These are phyloP conservation scores for Gambusia affinis DNA, from an alignment of 2,113 vertebrate genomes.

Conservation along the genomic window DNA sequence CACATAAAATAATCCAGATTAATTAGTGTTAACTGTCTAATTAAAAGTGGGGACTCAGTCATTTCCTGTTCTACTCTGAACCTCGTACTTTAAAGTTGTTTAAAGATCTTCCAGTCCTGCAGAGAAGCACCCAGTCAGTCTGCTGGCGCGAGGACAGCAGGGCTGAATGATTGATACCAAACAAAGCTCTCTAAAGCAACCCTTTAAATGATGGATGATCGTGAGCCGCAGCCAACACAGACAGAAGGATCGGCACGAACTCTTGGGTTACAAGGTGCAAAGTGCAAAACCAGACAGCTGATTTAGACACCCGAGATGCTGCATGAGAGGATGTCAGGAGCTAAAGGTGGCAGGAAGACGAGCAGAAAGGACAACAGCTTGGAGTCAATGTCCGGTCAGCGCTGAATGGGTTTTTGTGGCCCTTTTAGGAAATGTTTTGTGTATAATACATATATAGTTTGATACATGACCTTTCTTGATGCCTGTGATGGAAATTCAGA, in stretches of 20 bases:
- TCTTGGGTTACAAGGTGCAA: conserved; percentile 59
- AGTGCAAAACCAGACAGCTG: conserved; percentile 48
- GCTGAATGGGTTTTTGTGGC: not conserved
- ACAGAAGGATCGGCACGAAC: not conserved
- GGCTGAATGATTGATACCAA: conserved; percentile 60
- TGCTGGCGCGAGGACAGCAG: conserved; percentile 20
- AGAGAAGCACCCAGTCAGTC: conserved; percentile 4
- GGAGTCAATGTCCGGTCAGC: no score
- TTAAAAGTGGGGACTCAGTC: no score
- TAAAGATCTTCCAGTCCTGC: not conserved
- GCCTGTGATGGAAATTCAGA: no score
- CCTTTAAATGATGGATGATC: conserved; percentile 59
- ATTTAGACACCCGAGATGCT: conserved; percentile 43
- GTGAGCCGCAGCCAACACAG: not conserved
- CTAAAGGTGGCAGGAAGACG: conserved; percentile 6
- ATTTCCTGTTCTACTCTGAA: not conserved
- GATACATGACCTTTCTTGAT: not conserved
- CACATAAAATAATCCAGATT: no score
- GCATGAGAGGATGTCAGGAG: conserved; percentile 1
- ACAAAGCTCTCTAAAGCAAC: conserved; percentile 59
- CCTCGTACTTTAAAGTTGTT: not conserved
- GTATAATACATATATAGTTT: not conserved
- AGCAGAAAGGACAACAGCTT: not conserved
- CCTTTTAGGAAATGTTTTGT: not conserved
- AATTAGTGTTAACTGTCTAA: no score